phyloP scores from a whole-genome alignment of 2,797 vertebrate genomes.

The Cuniculus paca region DNA sequence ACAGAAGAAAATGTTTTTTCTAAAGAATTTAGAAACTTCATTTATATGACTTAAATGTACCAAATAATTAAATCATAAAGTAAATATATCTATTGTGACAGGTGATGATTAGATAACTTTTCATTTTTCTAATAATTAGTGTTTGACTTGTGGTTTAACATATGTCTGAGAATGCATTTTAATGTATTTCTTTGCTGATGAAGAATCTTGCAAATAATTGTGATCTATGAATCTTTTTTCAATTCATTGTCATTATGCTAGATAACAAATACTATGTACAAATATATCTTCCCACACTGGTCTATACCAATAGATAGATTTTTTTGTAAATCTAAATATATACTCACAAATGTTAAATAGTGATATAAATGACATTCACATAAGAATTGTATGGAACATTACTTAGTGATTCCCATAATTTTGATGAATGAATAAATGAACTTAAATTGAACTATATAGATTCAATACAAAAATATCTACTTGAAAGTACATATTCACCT shows the following conservation, averaged over 20 bases:
- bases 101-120: not conserved
- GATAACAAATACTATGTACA: not conserved
- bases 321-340: not conserved
- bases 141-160: not conserved
- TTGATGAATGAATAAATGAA: not conserved
- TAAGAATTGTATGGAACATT: not conserved
- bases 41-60: not conserved
- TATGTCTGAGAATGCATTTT: not conserved
- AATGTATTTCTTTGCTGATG: not conserved
- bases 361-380: not conserved
- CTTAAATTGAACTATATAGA: not conserved
- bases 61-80: constrained; percentile 40
- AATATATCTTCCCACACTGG: not conserved
- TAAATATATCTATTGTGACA: not conserved
- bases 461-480: not conserved
- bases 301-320: not conserved
- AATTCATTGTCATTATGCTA: constrained; percentile 3
- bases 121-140: not conserved
- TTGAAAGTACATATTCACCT: not conserved
- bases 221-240: not conserved
- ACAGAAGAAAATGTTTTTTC: not conserved
- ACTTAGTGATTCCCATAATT: not conserved
- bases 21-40: not conserved
- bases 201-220: not conserved
- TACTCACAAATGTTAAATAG: not conserved